Evolutionary conservation across 2,113 vertebrate genomes (phyloP).

Genomic region (Microtus ochrogaster): DNA sequence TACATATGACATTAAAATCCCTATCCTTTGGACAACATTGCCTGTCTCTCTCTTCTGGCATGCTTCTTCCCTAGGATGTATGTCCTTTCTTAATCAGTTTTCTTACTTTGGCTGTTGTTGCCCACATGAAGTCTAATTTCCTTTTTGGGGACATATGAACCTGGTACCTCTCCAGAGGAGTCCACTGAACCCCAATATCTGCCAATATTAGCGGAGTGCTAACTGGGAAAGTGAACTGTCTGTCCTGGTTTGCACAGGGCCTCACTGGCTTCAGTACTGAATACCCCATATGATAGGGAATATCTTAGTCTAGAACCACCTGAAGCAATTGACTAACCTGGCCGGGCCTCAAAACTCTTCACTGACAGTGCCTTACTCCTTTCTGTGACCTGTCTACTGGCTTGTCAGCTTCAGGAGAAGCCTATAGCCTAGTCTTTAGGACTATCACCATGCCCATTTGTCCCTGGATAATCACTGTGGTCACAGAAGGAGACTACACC

Average conservation of each 20-base stretch:
- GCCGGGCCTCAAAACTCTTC: background rate
- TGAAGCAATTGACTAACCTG: background rate
- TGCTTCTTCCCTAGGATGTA: background rate
- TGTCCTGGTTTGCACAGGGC: background rate
- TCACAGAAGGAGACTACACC: background rate
- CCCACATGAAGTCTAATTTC: background rate
- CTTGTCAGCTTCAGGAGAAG: slow-evolving; percentile 27
- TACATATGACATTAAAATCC: background rate
- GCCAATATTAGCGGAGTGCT: background rate
- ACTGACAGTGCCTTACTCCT: background rate
- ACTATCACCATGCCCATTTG: background rate
- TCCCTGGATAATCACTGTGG: background rate
- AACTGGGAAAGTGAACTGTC: background rate
- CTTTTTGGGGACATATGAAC: background rate
- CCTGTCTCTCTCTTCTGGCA: background rate
- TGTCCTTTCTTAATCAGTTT: background rate
- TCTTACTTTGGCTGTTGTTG: background rate
- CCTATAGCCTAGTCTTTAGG: background rate
- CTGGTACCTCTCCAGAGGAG: background rate
- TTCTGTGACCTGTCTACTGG: slow-evolving; percentile 1
- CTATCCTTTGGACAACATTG: background rate
- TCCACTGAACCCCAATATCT: background rate
- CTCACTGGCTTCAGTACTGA: background rate
- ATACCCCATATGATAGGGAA: background rate
- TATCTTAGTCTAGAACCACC: background rate